These are phyloP conservation scores for Pterocles burchelli DNA, from an alignment of 2,113 vertebrate genomes.

Conservation along the genomic window DNA sequence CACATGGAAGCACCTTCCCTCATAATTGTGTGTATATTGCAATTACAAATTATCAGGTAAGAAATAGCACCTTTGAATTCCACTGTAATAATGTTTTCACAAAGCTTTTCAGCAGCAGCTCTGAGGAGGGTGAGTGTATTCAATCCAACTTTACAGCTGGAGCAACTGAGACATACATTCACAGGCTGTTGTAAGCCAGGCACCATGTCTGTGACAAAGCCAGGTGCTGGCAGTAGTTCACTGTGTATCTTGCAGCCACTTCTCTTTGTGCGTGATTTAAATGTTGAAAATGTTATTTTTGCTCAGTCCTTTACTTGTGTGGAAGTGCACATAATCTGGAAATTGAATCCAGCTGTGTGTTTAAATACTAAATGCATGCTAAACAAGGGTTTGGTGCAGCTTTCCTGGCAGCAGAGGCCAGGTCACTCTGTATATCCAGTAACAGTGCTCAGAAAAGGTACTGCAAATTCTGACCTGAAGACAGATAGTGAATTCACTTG, in stretches of 20 bases:
- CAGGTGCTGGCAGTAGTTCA: not conserved
- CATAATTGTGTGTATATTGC: constrained; percentile 55
- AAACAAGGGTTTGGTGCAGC: fast-evolving
- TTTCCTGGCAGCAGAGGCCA: not conserved
- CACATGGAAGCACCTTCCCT: constrained; percentile 86
- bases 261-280: not conserved
- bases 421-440: not conserved
- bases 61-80: constrained; percentile 19
- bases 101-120: not conserved
- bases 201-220: not conserved
- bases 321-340: not conserved
- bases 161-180: fast-evolving
- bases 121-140: not conserved
- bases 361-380: not conserved
- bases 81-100: not conserved
- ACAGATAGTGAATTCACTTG: not conserved
- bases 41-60: constrained; percentile 68
- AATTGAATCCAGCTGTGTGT: not conserved
- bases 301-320: not conserved
- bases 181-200: not conserved
- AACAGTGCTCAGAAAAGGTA: not conserved
- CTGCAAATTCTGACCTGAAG: not conserved
- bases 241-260: fast-evolving
- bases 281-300: not conserved
- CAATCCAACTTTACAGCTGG: not conserved